A percentile compares a stretch with the other conserved stretches of the same genome.
Conservation (phyloP, 2,797 vertebrate species). For the Graptemys geographica region DNA sequence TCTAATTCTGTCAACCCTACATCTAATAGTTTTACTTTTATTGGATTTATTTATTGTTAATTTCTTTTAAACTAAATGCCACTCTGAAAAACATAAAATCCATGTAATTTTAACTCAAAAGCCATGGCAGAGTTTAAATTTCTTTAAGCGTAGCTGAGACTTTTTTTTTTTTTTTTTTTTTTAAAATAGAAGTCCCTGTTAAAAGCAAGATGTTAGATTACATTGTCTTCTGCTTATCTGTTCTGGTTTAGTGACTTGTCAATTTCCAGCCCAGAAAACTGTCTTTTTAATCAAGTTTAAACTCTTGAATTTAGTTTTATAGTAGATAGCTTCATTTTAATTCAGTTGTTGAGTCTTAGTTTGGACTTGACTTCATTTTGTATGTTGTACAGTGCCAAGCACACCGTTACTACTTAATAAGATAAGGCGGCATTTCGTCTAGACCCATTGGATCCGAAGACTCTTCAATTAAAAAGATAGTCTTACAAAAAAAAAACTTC, state of each 20-base stretch:
- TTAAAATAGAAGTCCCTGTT: not conserved
- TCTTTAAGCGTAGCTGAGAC: too few species aligned
- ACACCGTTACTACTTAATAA: not conserved
- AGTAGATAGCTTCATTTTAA: constrained; percentile 15
- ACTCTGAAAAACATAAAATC: too few species aligned
- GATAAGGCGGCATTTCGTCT: not conserved
- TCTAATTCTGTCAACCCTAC: too few species aligned
- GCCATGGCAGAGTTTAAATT: too few species aligned
- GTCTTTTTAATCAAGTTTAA: constrained; percentile 13
- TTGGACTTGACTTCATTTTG: not conserved
- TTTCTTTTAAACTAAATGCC: too few species aligned
- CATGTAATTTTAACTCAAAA: too few species aligned
- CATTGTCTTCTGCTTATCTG: not conserved
- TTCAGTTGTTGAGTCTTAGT: constrained; percentile 12
- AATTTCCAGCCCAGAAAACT: not conserved
- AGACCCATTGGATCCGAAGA: not conserved
- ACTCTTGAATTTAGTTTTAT: constrained; percentile 6
- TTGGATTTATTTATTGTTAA: too few species aligned
- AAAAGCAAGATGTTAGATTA: not conserved
- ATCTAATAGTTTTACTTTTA: too few species aligned
- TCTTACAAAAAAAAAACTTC: not conserved
- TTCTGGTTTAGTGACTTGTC: not conserved
- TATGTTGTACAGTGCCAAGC: not conserved
- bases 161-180: too few species aligned
- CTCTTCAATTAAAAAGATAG: not conserved